Conservation (phyloP, 2,888 invertebrate genomes). For the Cloeon dipterum region DNA sequence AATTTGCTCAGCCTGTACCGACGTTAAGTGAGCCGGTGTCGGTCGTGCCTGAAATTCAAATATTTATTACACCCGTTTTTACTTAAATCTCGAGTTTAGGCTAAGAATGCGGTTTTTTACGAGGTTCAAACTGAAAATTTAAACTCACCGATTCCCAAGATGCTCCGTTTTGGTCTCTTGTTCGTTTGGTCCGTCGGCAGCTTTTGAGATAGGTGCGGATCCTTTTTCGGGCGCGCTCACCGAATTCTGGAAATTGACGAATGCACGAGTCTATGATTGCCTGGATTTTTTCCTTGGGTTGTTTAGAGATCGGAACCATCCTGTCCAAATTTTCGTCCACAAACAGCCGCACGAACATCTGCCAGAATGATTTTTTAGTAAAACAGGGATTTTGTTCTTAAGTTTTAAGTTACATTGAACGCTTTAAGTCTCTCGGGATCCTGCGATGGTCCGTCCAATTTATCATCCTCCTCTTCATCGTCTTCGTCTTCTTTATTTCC, state of each 20-base stretch:
- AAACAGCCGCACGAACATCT: constrained; percentile 95
- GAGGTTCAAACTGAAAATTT: constrained; percentile 1
- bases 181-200: constrained; percentile 80
- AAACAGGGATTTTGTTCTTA: not conserved
- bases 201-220: constrained; percentile 90
- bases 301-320: constrained; percentile 91
- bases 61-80: not conserved
- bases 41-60: constrained; percentile 48
- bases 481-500: constrained; percentile 69
- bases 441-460: constrained; percentile 66
- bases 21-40: constrained; percentile 88
- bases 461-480: constrained; percentile 77
- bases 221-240: constrained; percentile 80
- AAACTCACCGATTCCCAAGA: constrained; percentile 75
- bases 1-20: constrained; percentile 90
- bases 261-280: constrained; percentile 94
- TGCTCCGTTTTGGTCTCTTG: constrained; percentile 52
- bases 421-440: constrained; percentile 90
- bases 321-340: constrained; percentile 92
- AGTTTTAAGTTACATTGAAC: constrained; percentile 65
- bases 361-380: constrained; percentile 13
- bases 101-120: constrained; percentile 2
- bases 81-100: not conserved
- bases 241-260: constrained; percentile 89
- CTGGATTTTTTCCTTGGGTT: constrained; percentile 93